These are phyloP conservation scores for Cartodere bifasciata DNA, from an alignment of 2,888 invertebrate species.

Conservation along the genomic window DNA sequence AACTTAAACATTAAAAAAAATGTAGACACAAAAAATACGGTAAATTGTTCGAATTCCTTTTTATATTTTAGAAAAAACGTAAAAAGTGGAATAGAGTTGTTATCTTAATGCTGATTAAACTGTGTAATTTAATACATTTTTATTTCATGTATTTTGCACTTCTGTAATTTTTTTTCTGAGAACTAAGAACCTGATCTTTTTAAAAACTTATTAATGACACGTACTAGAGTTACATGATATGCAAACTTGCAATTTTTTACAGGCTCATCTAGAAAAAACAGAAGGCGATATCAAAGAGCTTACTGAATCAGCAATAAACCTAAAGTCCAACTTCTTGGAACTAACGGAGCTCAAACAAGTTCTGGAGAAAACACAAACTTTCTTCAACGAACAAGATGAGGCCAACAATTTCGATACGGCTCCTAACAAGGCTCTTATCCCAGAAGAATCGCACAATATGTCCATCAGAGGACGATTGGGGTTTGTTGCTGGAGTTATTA, in stretches of 20 bases:
- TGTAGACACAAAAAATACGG: too few relatives aligned
- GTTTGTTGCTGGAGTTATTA: slow-evolving; percentile 89
- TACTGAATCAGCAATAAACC: slow-evolving; percentile 81
- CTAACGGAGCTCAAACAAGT: slow-evolving; percentile 85
- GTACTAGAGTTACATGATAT: too few relatives aligned
- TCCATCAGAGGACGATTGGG: slow-evolving; percentile 37
- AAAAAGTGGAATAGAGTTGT: too few relatives aligned
- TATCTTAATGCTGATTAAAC: too few relatives aligned
- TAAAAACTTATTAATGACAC: too few relatives aligned
- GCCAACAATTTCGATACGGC: slow-evolving; percentile 50
- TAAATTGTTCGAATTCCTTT: too few relatives aligned
- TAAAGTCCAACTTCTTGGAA: slow-evolving; percentile 85
- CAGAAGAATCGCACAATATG: slow-evolving; percentile 34
- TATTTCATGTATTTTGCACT: too few relatives aligned
- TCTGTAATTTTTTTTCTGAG: too few relatives aligned
- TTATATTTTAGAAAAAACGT: too few relatives aligned
- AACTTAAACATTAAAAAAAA: too few relatives aligned
- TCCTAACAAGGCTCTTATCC: slow-evolving; percentile 36
- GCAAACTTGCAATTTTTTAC: neutral
- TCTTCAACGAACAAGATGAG: slow-evolving; percentile 75
- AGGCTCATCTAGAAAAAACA: slow-evolving; percentile 88
- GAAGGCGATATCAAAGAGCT: slow-evolving; percentile 91
- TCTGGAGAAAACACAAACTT: slow-evolving; percentile 80
- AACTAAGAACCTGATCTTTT: too few relatives aligned
- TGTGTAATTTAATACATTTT: too few relatives aligned